Percentiles rank a stretch among this genome's conserved stretches.
phyloP scores from a whole-genome alignment of 2,888 invertebrate genomes.

The Empis stercorea region DNA sequence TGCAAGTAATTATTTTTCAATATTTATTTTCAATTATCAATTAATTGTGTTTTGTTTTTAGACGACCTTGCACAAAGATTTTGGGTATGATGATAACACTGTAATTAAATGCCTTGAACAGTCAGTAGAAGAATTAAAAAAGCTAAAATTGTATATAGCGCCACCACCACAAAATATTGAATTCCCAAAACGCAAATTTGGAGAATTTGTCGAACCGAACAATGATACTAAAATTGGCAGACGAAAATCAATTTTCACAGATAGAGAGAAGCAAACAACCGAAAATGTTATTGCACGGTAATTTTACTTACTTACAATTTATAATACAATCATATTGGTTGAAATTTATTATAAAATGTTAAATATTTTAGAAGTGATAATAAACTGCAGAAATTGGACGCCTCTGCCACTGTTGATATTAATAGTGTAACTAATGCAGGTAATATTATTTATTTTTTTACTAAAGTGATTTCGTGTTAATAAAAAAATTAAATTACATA shows the following conservation, averaged over 20 bases:
- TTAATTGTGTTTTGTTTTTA: not conserved
- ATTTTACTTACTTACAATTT: too few relatives aligned
- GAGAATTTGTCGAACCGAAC: slow-evolving; percentile 61
- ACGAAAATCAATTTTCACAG: slow-evolving; percentile 57
- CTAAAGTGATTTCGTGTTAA: too few relatives aligned
- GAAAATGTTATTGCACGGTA: slow-evolving; percentile 52
- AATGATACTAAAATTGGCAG: slow-evolving; percentile 57
- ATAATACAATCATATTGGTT: too few relatives aligned
- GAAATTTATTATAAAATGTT: too few relatives aligned
- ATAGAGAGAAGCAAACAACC: slow-evolving; percentile 57
- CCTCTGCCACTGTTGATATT: too few relatives aligned
- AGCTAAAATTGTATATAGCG: slow-evolving; percentile 66
- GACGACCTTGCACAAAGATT: slow-evolving; percentile 66
- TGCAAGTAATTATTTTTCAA: slow-evolving; percentile 44
- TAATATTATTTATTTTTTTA: too few relatives aligned
- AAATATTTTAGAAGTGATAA: too few relatives aligned
- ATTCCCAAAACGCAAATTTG: slow-evolving; percentile 66
- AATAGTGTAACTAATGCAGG: too few relatives aligned
- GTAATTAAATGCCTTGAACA: slow-evolving; percentile 68
- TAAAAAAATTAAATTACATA: too few relatives aligned
- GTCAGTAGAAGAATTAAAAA: slow-evolving; percentile 69
- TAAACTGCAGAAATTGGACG: too few relatives aligned
- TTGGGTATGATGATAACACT: slow-evolving; percentile 76
- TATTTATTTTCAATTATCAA: not conserved
- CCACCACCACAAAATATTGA: slow-evolving; percentile 60